Percentiles rank a stretch among this genome's conserved stretches.
These are phyloP conservation scores for Sceliomorpha sp. DNA, from an alignment of 2,888 invertebrate species.

Conservation along the genomic window DNA sequence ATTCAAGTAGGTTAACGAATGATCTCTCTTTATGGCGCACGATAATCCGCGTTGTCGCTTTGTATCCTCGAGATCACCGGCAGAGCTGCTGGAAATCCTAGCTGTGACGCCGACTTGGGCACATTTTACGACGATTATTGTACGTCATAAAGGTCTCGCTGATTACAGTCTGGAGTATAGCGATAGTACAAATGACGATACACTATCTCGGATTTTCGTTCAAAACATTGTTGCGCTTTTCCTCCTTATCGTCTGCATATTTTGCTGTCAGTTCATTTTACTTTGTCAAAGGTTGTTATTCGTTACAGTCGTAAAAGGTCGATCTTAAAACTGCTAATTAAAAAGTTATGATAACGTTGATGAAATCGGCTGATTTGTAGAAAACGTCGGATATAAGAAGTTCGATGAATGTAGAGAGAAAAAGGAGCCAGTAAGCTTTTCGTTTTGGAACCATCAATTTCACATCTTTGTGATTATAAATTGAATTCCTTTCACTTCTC, in stretches of 20 bases:
- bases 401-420: slow-evolving; percentile 10
- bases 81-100: background rate
- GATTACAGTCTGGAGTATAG: background rate
- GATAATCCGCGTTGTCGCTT: slow-evolving; percentile 28
- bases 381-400: slow-evolving; percentile 2
- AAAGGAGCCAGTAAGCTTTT: background rate
- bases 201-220: background rate
- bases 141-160: slow-evolving; percentile 3
- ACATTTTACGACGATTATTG: slow-evolving; percentile 14
- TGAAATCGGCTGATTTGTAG: background rate
- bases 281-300: no score
- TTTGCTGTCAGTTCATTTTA: no score
- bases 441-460: background rate
- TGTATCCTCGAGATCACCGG: slow-evolving; percentile 5
- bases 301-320: no score
- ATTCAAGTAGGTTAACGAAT: slow-evolving; percentile 37
- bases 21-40: slow-evolving; percentile 28
- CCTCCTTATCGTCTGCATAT: no score
- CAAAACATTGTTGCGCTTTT: no score
- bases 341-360: background rate
- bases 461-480: background rate
- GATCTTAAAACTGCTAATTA: background rate
- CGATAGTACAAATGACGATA: slow-evolving; percentile 12
- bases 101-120: slow-evolving; percentile 8
- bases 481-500: background rate